Evolutionary conservation across 2,888 invertebrate genomes (phyloP), one percentile per base, ranked within the genome.

Genomic region (Heliconius erato): DNA sequence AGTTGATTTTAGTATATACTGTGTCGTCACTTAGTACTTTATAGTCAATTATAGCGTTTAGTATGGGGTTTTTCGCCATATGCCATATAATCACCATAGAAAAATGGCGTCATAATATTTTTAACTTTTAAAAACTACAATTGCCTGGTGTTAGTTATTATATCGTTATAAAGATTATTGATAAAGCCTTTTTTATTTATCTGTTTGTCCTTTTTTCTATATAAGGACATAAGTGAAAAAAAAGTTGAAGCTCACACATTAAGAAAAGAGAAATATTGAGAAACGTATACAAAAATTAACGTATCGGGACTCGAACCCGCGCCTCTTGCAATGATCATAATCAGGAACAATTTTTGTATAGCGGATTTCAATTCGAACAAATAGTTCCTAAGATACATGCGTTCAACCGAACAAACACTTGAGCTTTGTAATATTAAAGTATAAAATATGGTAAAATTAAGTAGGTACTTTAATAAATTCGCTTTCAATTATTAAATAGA

Each of bases 151-250:
- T 91, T 92, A 89, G 92, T 92, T 95, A 95, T 95, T 95, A 95
- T 88, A 86, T 85, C 86, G 89, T 91, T 95, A 95, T 95, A 95
- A 90, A 91, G 95, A 95, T 95, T 91, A 90, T 89, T 91, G 95
- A 95, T 95, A 94, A 92, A 28, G 9, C 26, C 16, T 44, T 72
- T 44, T 44, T 28, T 40, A 40, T 71, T 72, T 72, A 44, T 72
- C 72, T 72, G 44, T 72, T 26, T 72, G 44, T 72, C 9, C 3
- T 44, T 44, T n/a, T 71, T 11, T 12, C 23, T 23, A 69, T 35
- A 35, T 35, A 69, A 23, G 1, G 40, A 71, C 23, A 6, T 63
- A 23, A 63, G 11, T n/a, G 3, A n/a, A 63, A n/a, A 63, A 63
- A 63, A 63, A 54, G 23, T 23, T 23, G 19, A 54, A 23, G 19